phyloP scores from a whole-genome alignment of 2,797 vertebrate species.

The Dendrocincla fuliginosa region DNA sequence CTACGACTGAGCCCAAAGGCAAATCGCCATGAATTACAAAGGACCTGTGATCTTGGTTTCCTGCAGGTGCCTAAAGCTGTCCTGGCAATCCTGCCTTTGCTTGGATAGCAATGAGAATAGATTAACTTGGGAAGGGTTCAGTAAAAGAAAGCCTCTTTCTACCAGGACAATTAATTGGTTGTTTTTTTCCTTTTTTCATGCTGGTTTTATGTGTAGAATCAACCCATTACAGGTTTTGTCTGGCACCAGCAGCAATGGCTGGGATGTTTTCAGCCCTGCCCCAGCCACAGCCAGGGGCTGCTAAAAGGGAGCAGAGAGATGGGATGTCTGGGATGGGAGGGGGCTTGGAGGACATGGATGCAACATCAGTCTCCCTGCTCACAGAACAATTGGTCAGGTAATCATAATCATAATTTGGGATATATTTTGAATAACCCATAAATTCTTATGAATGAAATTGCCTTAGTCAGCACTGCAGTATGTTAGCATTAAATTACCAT shows the following conservation, averaged over 20 bases:
- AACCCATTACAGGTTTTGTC: neutral
- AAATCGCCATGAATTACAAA: neutral
- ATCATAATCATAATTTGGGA: neutral
- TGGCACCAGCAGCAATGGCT: neutral
- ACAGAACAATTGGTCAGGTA: neutral
- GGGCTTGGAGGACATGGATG: fast-evolving
- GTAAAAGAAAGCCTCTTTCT: neutral
- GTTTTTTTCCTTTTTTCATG: neutral
- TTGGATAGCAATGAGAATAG: neutral
- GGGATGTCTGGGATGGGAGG: neutral
- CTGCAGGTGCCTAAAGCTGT: conserved; percentile 59
- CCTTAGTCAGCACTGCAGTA: neutral
- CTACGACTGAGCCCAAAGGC: conserved; percentile 62
- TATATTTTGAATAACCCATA: neutral
- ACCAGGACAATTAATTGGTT: neutral
- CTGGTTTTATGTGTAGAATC: neutral
- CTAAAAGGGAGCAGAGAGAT: neutral
- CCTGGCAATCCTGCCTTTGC: neutral
- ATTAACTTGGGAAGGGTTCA: neutral
- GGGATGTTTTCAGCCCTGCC: neutral
- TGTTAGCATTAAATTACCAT: neutral
- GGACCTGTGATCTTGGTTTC: neutral
- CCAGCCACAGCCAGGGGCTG: neutral
- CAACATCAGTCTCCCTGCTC: neutral
- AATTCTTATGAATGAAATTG: conserved; percentile 14